phyloP scores from a whole-genome alignment of 2,888 invertebrate genomes.

The Dermolepida albohirtum region DNA sequence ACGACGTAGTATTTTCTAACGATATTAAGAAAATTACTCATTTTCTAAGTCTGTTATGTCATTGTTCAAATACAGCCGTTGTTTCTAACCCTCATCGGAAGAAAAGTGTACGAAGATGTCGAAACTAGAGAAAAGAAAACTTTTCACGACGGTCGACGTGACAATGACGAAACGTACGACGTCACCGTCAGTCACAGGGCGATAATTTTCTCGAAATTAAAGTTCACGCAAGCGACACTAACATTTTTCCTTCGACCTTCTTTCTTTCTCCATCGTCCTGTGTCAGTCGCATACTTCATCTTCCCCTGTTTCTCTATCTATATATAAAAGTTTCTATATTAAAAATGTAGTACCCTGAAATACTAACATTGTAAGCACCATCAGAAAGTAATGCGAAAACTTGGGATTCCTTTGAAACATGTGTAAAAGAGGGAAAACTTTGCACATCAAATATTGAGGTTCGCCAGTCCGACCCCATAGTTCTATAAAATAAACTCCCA shows the following conservation, averaged over 20 bases:
- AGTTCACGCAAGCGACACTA: constrained; percentile 8
- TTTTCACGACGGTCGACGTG: constrained; percentile 6
- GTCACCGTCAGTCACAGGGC: constrained; percentile 24
- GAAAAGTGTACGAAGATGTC: too few relatives aligned
- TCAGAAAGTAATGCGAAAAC: constrained; percentile 25
- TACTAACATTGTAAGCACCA: constrained; percentile 20
- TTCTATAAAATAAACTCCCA: neutral
- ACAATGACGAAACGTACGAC: constrained; percentile 26
- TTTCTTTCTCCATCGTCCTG: constrained; percentile 1
- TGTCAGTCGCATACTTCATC: constrained; percentile 6
- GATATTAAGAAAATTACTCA: too few relatives aligned
- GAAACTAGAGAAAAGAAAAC: too few relatives aligned
- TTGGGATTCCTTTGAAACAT: constrained; percentile 4
- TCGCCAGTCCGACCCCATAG: neutral
- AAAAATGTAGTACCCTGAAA: constrained; percentile 21
- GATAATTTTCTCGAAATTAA: constrained; percentile 29
- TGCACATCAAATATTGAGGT: constrained; percentile 22
- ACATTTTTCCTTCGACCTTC: constrained; percentile 16
- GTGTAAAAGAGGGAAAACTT: constrained; percentile 13
- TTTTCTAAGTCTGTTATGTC: too few relatives aligned
- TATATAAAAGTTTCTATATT: constrained; percentile 26
- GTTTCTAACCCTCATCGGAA: too few relatives aligned
- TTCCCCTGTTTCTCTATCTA: neutral
- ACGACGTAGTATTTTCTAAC: too few relatives aligned
- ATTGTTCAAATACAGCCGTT: too few relatives aligned